Evolutionary conservation across 2,797 vertebrate species (phyloP).

Genomic region (Leptodon cayanensis): DNA sequence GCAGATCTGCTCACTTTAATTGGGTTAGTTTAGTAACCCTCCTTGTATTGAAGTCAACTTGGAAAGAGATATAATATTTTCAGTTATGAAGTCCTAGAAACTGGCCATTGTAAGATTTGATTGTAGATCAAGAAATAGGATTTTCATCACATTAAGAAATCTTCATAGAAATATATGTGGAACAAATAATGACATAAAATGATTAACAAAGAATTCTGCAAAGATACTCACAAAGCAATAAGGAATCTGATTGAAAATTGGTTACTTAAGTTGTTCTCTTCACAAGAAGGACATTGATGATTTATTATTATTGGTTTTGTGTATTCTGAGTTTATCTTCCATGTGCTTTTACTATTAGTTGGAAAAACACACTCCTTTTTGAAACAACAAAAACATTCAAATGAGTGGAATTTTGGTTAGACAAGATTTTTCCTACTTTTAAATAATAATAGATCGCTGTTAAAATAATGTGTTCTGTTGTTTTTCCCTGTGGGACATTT

Average conservation of each 20-base stretch:
- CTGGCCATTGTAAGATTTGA: slow-evolving; percentile 43
- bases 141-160: slow-evolving; percentile 63
- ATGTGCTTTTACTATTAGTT: not conserved
- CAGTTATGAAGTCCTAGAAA: slow-evolving; percentile 66
- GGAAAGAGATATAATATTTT: slow-evolving; percentile 65
- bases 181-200: slow-evolving; percentile 66
- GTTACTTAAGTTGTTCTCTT: not conserved
- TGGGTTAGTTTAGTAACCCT: slow-evolving; percentile 66
- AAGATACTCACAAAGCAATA: slow-evolving; percentile 25
- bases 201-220: slow-evolving; percentile 47
- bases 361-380: not conserved
- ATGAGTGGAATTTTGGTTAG: not conserved
- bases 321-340: not conserved
- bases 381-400: not conserved
- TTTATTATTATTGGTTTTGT: not conserved
- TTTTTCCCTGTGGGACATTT: not conserved
- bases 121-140: slow-evolving; percentile 65
- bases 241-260: not conserved
- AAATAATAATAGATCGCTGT: not conserved
- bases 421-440: not conserved
- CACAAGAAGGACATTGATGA: not conserved
- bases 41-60: slow-evolving; percentile 52
- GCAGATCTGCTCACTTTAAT: slow-evolving; percentile 64
- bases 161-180: slow-evolving; percentile 54
- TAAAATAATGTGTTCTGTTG: not conserved